Conservation (phyloP, 1,140 invertebrate genomes). For the Drosophila repletoides region DNA sequence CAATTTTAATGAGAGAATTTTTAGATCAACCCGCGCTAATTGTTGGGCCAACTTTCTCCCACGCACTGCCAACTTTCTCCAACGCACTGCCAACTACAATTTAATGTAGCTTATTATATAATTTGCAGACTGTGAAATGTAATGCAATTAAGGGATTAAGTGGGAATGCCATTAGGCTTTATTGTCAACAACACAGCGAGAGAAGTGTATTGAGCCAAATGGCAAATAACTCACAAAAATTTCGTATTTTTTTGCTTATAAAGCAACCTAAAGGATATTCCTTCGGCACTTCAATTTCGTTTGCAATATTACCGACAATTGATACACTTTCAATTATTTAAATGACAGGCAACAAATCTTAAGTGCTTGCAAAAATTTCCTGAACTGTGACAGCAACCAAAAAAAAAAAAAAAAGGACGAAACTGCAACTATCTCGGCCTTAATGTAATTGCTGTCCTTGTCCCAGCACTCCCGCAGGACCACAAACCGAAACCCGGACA, state of each 20-base stretch:
- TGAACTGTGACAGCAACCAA: constrained; percentile 13
- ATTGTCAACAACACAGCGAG: constrained; percentile 37
- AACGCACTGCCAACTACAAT: constrained; percentile 15
- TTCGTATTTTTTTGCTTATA: not conserved
- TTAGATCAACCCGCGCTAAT: constrained; percentile 22
- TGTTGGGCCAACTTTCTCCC: constrained; percentile 11
- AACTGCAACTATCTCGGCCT: constrained; percentile 36
- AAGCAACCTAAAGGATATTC: not conserved
- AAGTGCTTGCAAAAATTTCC: constrained; percentile 64
- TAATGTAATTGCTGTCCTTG: constrained; percentile 66
- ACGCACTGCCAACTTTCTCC: constrained; percentile 21
- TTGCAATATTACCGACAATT: constrained; percentile 8
- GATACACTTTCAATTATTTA: constrained; percentile 75
- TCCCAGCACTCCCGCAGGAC: constrained; percentile 14
- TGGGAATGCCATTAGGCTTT: constrained; percentile 72
- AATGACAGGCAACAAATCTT: constrained; percentile 68
- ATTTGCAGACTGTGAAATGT: constrained; percentile 73
- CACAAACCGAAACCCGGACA: constrained; percentile 24
- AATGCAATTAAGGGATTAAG: constrained; percentile 77
- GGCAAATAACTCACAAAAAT: not conserved
- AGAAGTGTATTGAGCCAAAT: not conserved
- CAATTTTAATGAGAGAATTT: not conserved
- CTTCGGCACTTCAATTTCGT: constrained; percentile 8
- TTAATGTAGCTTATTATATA: constrained; percentile 59
- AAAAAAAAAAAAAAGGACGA: constrained; percentile 1